Percentiles rank a stretch among this genome's conserved stretches.
phyloP scores from a whole-genome alignment of 2,797 vertebrate species.

The Spatula clypeata region DNA sequence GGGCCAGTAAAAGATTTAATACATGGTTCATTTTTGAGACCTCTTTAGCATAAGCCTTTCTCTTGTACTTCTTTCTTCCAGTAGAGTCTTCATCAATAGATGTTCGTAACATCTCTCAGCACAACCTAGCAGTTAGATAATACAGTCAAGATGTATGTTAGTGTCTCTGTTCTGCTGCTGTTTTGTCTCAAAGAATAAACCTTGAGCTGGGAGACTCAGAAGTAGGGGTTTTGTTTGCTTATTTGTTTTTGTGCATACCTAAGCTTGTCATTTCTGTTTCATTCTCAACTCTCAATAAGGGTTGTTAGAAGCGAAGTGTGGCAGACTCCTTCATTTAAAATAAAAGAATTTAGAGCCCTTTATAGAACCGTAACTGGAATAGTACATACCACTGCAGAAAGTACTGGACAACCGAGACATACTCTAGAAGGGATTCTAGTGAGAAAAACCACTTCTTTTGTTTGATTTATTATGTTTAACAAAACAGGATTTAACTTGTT shows the following conservation, averaged over 20 bases:
- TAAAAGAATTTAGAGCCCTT: not conserved
- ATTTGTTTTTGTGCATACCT: rapidly evolving
- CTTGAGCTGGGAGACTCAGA: not conserved
- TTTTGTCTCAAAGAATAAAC: not conserved
- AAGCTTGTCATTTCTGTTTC: not conserved
- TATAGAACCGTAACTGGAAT: not conserved
- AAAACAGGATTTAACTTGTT: not conserved
- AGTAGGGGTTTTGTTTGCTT: not conserved
- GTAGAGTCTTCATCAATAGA: not conserved
- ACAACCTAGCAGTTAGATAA: not conserved
- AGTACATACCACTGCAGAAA: not conserved
- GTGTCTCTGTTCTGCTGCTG: not conserved
- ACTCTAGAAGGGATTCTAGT: not conserved
- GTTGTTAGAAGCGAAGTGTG: not conserved
- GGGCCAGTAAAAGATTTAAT: not conserved
- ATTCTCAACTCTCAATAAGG: not conserved
- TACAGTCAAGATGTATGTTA: not conserved
- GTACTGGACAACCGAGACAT: not conserved
- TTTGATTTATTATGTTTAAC: not conserved
- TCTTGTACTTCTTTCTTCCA: not conserved
- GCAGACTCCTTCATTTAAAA: not conserved
- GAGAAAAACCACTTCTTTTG: not conserved
- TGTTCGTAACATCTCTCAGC: not conserved
- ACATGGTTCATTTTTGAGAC: not conserved
- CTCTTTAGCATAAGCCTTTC: not conserved